Evolutionary conservation across 2,113 vertebrate genomes (phyloP).

Genomic region (Antechinus flavipes): DNA sequence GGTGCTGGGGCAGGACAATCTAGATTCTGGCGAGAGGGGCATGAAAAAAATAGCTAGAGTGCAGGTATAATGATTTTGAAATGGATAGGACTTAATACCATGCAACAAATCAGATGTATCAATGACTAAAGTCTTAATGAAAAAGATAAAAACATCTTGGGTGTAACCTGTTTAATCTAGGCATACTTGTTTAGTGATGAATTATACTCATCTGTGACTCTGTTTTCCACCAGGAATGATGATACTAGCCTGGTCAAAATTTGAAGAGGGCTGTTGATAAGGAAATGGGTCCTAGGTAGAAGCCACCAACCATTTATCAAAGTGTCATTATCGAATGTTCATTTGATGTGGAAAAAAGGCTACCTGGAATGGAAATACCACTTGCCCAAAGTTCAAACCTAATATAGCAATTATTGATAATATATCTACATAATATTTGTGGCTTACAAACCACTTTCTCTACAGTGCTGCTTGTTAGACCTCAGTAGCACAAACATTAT

Average conservation of each 20-base stretch:
- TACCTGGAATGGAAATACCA: not conserved
- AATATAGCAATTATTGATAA: not conserved
- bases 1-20: rapidly evolving
- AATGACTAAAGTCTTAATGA: not conserved
- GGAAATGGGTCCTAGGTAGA: not conserved
- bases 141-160: not conserved
- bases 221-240: not conserved
- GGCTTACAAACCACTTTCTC: not conserved
- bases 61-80: not conserved
- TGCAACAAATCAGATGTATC: not conserved
- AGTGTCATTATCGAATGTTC: not conserved
- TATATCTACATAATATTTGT: not conserved
- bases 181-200: not conserved
- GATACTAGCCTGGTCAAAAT: not conserved
- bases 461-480: not conserved
- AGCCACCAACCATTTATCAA: not conserved
- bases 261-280: not conserved
- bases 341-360: not conserved
- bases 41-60: not conserved
- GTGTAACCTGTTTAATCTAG: not conserved
- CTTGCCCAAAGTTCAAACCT: not conserved
- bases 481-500: not conserved
- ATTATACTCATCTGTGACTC: not conserved
- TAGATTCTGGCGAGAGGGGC: not conserved
- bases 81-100: not conserved